Evolutionary conservation across 2,888 invertebrate species (phyloP), one percentile per base, ranked within the genome.

Genomic region (Drosophila longiperda): DNA sequence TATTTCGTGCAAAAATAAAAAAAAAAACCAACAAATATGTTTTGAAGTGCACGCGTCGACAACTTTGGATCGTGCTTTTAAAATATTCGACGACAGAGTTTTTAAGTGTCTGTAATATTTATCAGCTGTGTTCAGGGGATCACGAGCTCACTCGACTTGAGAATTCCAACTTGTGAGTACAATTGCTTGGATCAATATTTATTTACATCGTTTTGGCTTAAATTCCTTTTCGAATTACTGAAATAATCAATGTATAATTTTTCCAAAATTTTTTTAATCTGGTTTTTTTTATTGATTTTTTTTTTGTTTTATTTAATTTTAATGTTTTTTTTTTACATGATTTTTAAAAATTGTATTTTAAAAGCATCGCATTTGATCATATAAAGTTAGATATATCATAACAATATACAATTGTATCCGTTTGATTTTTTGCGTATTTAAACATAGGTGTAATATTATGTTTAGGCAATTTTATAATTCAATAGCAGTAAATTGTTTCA

Each of bases 321-420:
- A 80, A 80, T 78, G 74, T 87, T 86, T 85, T 57, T 40, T 85
- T 40, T 86, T 85, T 90, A 83, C 81, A 82, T 86, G 79, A 81
- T 81, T 80, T 91, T 84, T 84, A 81, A 83, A 83, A 83, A 87
- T 89, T 90, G 90, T 91, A 91, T 89, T 92, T 91, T 91, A 91
- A 91, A 90, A 91, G 87, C 88, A 90, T 83, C 87, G 89, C 81
- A 90, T 90, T 90, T 78, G 73, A 74, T 90, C 82, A 84, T 83
- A 90, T 82, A 85, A 84, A 78, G 87, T 89, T 83, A 74, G 72
- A 80, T 72, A 78, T 82, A 87, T 90, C 80, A 85, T 87, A 87
- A 87, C 80, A 85, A 72, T 90, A 89, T 83, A 85, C 83, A 87
- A 89, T 77, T 74, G 76, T 78, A 84, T 82, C 70, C 55, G 15